phyloP scores from a whole-genome alignment of 2,797 vertebrate species.

The Natrix natrix region DNA sequence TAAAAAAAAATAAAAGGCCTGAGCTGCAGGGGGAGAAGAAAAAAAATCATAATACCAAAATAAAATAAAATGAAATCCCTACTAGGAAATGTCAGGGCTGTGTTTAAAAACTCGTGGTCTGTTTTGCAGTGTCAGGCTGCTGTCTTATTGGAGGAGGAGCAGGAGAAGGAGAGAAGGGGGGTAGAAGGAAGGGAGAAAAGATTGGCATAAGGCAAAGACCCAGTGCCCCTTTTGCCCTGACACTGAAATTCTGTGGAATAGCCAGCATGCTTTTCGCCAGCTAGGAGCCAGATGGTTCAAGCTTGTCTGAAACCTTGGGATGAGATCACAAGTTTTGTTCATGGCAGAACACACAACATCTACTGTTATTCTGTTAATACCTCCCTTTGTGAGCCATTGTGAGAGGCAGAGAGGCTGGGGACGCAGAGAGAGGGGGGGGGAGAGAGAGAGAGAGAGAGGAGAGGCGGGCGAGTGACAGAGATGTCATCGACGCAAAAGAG shows the following conservation, averaged over 20 bases:
- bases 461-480: slow-evolving; percentile 56
- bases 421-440: too few species aligned
- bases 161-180: slow-evolving; percentile 33
- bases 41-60: slow-evolving; percentile 43
- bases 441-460: slow-evolving; percentile 13
- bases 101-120: slow-evolving; percentile 78
- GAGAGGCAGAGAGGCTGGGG: slow-evolving; percentile 32
- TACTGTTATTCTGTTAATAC: slow-evolving; percentile 63
- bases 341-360: slow-evolving; percentile 68
- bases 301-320: slow-evolving; percentile 79
- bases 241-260: slow-evolving; percentile 80
- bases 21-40: slow-evolving; percentile 49
- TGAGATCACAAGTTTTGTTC: slow-evolving; percentile 81
- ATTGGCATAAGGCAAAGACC: slow-evolving; percentile 59
- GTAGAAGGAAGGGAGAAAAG: background rate
- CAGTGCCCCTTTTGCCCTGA: slow-evolving; percentile 60
- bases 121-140: slow-evolving; percentile 84
- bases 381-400: slow-evolving; percentile 60
- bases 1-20: slow-evolving; percentile 35
- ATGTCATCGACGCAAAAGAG: slow-evolving; percentile 34
- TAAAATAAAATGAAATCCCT: background rate
- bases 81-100: slow-evolving; percentile 74
- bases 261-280: slow-evolving; percentile 79
- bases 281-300: slow-evolving; percentile 91
- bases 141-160: slow-evolving; percentile 69